Percentiles rank a stretch among this genome's conserved stretches.
phyloP scores from a whole-genome alignment of 1,140 invertebrate genomes.

The Sarcophaga peregrina region DNA sequence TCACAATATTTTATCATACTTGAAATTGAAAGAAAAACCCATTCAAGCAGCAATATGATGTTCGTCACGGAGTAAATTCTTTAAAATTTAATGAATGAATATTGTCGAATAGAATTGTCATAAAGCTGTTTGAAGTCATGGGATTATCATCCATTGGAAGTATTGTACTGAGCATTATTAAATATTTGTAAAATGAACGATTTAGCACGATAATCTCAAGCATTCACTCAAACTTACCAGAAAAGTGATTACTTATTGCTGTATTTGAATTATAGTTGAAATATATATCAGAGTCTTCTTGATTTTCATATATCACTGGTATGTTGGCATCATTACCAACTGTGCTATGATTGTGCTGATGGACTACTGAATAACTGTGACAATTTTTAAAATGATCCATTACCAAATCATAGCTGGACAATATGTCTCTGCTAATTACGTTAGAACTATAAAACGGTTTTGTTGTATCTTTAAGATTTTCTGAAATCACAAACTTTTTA shows the following conservation, averaged over 20 bases:
- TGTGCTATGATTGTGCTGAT: background rate
- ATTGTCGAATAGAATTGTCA: no score
- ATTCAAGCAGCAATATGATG: no score
- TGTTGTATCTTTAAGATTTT: slow-evolving; percentile 33
- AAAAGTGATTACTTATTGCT: slow-evolving; percentile 30
- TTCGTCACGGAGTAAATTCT: no score
- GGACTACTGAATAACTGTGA: background rate
- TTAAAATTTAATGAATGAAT: no score
- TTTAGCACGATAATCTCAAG: background rate
- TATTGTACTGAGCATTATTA: no score
- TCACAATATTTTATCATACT: no score
- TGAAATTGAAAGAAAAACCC: no score
- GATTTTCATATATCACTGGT: slow-evolving; percentile 28
- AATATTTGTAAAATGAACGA: no score
- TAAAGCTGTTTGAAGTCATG: no score
- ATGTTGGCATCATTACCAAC: background rate
- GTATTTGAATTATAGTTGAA: slow-evolving; percentile 20
- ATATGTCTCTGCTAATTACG: slow-evolving; percentile 21
- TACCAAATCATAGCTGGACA: slow-evolving; percentile 33
- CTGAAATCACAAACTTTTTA: slow-evolving; percentile 27
- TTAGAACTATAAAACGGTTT: slow-evolving; percentile 24
- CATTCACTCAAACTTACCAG: background rate
- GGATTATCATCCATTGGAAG: no score
- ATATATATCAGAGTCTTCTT: slow-evolving; percentile 33
- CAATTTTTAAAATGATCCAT: slow-evolving; percentile 39